Percentiles rank a stretch among this genome's conserved stretches.
Evolutionary conservation across 2,888 invertebrate species (phyloP).

Genomic region (Pharmacophagus antenor): DNA sequence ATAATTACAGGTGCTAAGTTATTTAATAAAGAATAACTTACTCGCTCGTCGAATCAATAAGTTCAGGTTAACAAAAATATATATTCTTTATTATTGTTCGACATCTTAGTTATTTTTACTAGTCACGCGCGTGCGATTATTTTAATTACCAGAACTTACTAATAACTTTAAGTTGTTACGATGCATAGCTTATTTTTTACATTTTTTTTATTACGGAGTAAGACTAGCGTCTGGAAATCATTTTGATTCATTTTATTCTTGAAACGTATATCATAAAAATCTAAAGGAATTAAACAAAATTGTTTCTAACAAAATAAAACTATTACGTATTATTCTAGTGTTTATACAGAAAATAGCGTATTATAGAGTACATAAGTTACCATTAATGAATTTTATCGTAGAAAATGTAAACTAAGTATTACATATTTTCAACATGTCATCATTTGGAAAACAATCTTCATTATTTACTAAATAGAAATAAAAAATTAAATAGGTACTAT

Average conservation of each 20-base stretch:
- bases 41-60: constrained; percentile 2
- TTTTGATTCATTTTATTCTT: neutral
- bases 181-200: constrained; percentile 4
- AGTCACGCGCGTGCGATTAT: constrained; percentile 4
- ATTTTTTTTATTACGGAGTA: neutral
- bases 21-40: neutral
- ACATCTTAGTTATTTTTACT: neutral
- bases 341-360: neutral
- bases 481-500: too few species aligned
- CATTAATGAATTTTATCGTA: too few species aligned
- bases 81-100: constrained; percentile 1
- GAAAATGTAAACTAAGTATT: too few species aligned
- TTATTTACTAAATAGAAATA: too few species aligned
- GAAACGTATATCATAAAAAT: neutral
- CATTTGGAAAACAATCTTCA: too few species aligned
- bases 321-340: neutral
- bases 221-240: neutral
- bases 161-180: constrained; percentile 5
- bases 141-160: constrained; percentile 6
- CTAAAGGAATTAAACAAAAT: neutral
- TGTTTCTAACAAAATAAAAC: neutral
- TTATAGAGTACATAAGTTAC: too few species aligned
- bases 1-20: neutral
- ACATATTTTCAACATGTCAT: too few species aligned
- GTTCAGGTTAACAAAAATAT: constrained; percentile 5